Evolutionary conservation across 1,140 invertebrate genomes (phyloP).

Genomic region (Temnothorax longispinosus): DNA sequence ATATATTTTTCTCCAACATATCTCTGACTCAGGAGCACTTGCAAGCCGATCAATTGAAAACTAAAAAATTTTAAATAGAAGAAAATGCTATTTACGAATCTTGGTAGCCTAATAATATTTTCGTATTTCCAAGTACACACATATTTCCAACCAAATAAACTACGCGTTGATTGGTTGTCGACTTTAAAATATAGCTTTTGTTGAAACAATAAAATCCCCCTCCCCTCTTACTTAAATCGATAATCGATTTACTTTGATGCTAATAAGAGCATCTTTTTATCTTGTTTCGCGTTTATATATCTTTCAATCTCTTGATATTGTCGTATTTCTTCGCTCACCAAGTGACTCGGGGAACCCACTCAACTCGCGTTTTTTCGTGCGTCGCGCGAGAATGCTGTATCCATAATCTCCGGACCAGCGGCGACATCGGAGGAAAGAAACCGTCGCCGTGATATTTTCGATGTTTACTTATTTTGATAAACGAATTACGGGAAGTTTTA

Average conservation of each 20-base stretch:
- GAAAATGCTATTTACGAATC: too few species aligned
- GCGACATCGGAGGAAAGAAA: conserved; percentile 42
- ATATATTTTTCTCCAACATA: background rate
- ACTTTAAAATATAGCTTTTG: too few species aligned
- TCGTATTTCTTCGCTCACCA: conserved; percentile 3
- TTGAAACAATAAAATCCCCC: too few species aligned
- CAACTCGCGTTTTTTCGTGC: background rate
- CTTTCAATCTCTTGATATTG: conserved; percentile 27
- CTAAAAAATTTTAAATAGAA: too few species aligned
- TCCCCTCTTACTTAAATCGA: too few species aligned
- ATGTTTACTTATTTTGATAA: conserved; percentile 21
- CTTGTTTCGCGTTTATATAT: background rate
- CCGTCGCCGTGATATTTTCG: conserved; percentile 54
- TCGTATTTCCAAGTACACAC: too few species aligned
- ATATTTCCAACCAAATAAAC: too few species aligned
- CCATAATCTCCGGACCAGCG: conserved; percentile 53
- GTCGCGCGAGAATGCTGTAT: background rate
- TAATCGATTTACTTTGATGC: too few species aligned
- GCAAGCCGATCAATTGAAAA: background rate
- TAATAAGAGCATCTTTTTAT: background rate
- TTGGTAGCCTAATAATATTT: too few species aligned
- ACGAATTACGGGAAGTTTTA: background rate
- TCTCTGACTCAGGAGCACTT: background rate
- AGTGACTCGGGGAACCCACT: conserved; percentile 5
- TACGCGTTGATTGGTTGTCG: too few species aligned